Conservation (phyloP, 2,888 invertebrate species). For the Abscondita cerata region DNA sequence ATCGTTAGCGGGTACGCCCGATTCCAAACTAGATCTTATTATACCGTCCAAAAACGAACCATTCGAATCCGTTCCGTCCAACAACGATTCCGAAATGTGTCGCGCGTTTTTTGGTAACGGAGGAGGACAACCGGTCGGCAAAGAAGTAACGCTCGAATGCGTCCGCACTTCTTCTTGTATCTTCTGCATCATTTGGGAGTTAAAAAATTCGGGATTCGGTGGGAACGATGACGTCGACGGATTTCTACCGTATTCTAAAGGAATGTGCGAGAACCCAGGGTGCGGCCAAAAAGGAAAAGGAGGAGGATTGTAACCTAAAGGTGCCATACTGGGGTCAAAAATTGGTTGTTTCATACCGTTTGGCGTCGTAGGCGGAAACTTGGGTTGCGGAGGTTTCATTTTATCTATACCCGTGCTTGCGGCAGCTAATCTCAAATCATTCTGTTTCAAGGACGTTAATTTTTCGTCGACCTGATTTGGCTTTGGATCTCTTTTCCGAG, state of each 20-base stretch:
- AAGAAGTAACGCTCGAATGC: slow-evolving; percentile 47
- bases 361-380: slow-evolving; percentile 63
- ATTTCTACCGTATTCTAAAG: slow-evolving; percentile 58
- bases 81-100: slow-evolving; percentile 69
- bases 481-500: slow-evolving; percentile 83
- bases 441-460: slow-evolving; percentile 58
- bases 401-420: slow-evolving; percentile 59
- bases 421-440: slow-evolving; percentile 50
- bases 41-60: slow-evolving; percentile 85
- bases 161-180: slow-evolving; percentile 73
- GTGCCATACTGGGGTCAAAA: slow-evolving; percentile 69
- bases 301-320: slow-evolving; percentile 67
- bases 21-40: slow-evolving; percentile 81
- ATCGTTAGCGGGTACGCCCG: slow-evolving; percentile 63
- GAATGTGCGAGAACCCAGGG: slow-evolving; percentile 65
- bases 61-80: slow-evolving; percentile 72
- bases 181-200: slow-evolving; percentile 82
- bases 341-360: slow-evolving; percentile 78
- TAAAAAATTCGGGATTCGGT: slow-evolving; percentile 67
- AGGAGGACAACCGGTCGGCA: slow-evolving; percentile 38
- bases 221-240: slow-evolving; percentile 58
- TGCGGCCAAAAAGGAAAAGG: slow-evolving; percentile 83
- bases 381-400: slow-evolving; percentile 62
- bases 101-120: slow-evolving; percentile 60
- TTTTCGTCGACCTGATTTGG: slow-evolving; percentile 70